Conservation (phyloP, 2,888 invertebrate genomes). For the Andrena praecox region DNA sequence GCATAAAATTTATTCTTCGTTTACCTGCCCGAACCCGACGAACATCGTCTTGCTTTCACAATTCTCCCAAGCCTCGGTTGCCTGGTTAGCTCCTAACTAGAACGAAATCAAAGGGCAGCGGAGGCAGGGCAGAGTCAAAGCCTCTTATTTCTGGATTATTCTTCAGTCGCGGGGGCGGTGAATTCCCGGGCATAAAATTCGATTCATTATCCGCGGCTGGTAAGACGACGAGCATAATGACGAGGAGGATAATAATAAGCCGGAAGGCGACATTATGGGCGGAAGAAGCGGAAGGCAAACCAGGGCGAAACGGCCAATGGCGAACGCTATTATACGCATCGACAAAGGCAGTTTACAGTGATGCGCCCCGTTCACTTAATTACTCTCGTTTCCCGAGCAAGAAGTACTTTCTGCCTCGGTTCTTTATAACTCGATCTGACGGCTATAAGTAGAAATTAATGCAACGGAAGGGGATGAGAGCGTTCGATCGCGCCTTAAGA, state of each 20-base stretch:
- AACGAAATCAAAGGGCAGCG: slow-evolving; percentile 23
- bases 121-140: neutral
- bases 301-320: too few relatives aligned
- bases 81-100: slow-evolving; percentile 26
- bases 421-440: slow-evolving; percentile 57
- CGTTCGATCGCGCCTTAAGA: slow-evolving; percentile 49
- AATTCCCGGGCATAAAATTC: slow-evolving; percentile 20
- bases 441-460: slow-evolving; percentile 51
- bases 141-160: neutral
- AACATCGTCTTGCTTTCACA: slow-evolving; percentile 37
- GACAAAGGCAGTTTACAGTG: slow-evolving; percentile 56
- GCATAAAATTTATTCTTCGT: slow-evolving; percentile 51
- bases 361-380: slow-evolving; percentile 52
- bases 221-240: slow-evolving; percentile 15
- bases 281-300: slow-evolving; percentile 6
- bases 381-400: slow-evolving; percentile 50
- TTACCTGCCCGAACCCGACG: slow-evolving; percentile 13
- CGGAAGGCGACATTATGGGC: neutral
- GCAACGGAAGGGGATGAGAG: slow-evolving; percentile 38
- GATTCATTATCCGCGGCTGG: slow-evolving; percentile 15
- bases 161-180: neutral
- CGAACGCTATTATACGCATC: slow-evolving; percentile 26
- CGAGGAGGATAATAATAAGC: slow-evolving; percentile 26
- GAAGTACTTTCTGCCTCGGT: slow-evolving; percentile 50
- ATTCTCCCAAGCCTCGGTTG: slow-evolving; percentile 20